These are phyloP conservation scores for Drosophila flavopinicola DNA, from an alignment of 2,888 invertebrate species.

Conservation along the genomic window DNA sequence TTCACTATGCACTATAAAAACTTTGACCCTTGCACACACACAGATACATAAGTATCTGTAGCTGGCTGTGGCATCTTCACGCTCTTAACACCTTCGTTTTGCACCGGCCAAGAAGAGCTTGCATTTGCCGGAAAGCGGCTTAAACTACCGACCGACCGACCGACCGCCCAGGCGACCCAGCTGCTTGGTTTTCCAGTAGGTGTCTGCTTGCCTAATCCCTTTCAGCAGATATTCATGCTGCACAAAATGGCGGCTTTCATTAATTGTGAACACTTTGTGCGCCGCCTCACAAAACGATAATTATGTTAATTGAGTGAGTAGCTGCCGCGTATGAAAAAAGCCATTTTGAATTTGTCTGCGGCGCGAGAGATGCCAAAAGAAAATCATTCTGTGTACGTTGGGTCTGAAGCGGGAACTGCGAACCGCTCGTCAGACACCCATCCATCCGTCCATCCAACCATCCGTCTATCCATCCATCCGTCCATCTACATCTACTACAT, in stretches of 20 bases:
- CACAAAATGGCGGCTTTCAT: conserved; percentile 72
- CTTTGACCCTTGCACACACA: conserved; percentile 64
- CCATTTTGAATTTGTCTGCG: conserved; percentile 64
- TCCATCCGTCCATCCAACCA: conserved; percentile 17
- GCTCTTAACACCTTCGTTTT: conserved; percentile 74
- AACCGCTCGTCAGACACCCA: conserved; percentile 32
- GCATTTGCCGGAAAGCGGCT: conserved; percentile 64
- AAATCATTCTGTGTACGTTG: conserved; percentile 35
- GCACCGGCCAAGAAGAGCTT: conserved; percentile 36
- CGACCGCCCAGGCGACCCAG: conserved; percentile 17
- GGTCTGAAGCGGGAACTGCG: conserved; percentile 1
- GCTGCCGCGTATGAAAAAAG: conserved; percentile 54
- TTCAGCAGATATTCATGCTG: conserved; percentile 30
- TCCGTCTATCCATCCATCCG: conserved; percentile 15
- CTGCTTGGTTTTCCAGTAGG: conserved; percentile 30
- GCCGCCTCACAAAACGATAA: conserved; percentile 57
- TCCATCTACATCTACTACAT: conserved; percentile 4
- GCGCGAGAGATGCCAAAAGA: conserved; percentile 39
- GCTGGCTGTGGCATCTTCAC: conserved; percentile 42
- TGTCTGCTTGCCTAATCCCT: conserved; percentile 57
- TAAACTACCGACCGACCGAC: conserved; percentile 49
- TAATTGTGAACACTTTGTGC: conserved; percentile 70
- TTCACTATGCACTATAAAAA: conserved; percentile 77
- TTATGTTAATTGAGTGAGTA: conserved; percentile 71
- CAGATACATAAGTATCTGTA: conserved; percentile 19